Evolutionary conservation across 2,113 vertebrate species (phyloP).

Genomic region (Chlorodrepanis virens): DNA sequence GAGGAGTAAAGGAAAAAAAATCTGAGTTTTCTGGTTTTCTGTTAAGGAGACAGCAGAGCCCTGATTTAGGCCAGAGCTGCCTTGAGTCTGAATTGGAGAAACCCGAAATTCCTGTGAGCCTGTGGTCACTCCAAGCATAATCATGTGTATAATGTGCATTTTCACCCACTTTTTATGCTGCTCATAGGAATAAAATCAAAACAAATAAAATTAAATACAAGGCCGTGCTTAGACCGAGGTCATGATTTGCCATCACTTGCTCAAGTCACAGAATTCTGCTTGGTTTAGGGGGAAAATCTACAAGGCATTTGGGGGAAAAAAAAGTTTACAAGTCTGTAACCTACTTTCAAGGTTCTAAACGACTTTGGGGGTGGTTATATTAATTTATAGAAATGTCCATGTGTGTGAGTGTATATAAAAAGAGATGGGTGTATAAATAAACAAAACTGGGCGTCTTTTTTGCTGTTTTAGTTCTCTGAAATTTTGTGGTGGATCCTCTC

Average conservation of each 20-base stretch:
- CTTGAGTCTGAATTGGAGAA: background rate
- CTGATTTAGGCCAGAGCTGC: background rate
- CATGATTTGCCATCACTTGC: fast-evolving
- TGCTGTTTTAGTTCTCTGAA: background rate
- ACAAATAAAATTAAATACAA: background rate
- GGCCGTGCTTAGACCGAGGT: background rate
- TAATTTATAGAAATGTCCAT: background rate
- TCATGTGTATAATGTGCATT: background rate
- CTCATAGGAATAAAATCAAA: background rate
- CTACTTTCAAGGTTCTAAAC: background rate
- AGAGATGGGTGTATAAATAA: background rate
- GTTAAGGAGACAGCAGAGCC: background rate
- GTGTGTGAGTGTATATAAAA: background rate
- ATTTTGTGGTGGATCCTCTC: background rate
- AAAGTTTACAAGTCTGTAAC: background rate
- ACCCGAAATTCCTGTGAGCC: background rate
- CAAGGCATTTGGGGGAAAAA: background rate
- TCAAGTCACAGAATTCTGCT: background rate
- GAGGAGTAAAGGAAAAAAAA: background rate
- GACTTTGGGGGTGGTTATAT: background rate
- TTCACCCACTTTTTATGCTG: background rate
- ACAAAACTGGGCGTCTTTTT: background rate
- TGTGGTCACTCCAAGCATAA: background rate
- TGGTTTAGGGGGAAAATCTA: background rate
- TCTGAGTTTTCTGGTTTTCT: fast-evolving